Percentiles rank a stretch among this genome's conserved stretches.
phyloP scores from a whole-genome alignment of 1,140 invertebrate genomes.

The Anastrepha ludens region DNA sequence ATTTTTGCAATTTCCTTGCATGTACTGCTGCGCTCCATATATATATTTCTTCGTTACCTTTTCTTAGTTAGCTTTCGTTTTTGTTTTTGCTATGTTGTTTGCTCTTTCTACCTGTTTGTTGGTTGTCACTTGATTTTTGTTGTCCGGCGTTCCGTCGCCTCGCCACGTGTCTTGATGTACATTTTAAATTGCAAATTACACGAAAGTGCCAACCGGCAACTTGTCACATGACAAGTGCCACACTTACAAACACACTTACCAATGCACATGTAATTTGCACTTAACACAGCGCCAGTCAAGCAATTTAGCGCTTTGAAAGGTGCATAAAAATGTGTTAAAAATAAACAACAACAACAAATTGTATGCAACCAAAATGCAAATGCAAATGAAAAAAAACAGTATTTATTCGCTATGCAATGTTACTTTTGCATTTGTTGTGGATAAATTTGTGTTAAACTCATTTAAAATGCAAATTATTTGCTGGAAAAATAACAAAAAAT shows the following conservation, averaged over 20 bases:
- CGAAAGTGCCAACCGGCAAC: slow-evolving; percentile 43
- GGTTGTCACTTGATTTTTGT: slow-evolving; percentile 17
- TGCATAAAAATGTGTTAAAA: slow-evolving; percentile 20
- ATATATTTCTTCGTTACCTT: not conserved
- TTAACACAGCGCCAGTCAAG: slow-evolving; percentile 27
- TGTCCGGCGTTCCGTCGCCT: not conserved
- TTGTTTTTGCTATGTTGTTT: not conserved
- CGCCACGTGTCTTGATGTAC: slow-evolving; percentile 5
- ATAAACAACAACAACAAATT: not conserved
- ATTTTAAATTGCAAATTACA: slow-evolving; percentile 45
- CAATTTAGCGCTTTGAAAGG: slow-evolving; percentile 37
- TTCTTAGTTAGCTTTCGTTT: not conserved
- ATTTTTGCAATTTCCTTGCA: not conserved
- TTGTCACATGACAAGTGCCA: slow-evolving; percentile 43
- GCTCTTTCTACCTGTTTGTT: not conserved
- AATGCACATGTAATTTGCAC: slow-evolving; percentile 38
- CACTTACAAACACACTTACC: slow-evolving; percentile 18
- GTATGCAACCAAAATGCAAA: not conserved
- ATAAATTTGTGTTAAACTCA: slow-evolving; percentile 38
- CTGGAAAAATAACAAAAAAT: not conserved
- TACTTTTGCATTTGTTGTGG: not conserved
- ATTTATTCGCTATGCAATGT: not conserved
- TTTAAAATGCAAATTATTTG: slow-evolving; percentile 42
- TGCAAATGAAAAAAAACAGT: not conserved
- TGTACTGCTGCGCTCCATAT: not conserved